These are phyloP conservation scores for Chrysogorgia sp. DNA, from an alignment of 92 coral and sea anemone species.

Conservation along the genomic window DNA sequence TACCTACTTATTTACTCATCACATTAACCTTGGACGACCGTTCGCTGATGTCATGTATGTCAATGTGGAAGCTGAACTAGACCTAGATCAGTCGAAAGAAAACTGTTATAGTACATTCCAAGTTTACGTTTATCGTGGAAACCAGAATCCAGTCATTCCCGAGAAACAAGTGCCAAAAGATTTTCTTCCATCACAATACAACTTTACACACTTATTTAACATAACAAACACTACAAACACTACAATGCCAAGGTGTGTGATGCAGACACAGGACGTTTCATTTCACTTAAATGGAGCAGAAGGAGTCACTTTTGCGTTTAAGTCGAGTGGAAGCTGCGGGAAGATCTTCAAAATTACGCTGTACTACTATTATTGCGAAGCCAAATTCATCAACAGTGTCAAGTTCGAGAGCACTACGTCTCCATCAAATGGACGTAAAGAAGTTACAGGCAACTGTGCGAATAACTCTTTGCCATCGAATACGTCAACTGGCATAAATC, in stretches of 20 bases:
- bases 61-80: constrained; percentile 1
- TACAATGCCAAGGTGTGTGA: not conserved
- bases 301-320: not conserved
- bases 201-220: constrained; percentile 4
- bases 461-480: constrained; percentile 27
- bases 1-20: not conserved
- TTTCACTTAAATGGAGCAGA: constrained; percentile 10
- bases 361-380: constrained; percentile 67
- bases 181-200: not conserved
- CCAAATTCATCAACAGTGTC: constrained; percentile 50
- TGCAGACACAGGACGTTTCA: no score
- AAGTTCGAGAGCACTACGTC: constrained; percentile 69
- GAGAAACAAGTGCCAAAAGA: not conserved
- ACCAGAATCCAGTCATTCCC: not conserved
- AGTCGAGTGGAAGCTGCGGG: constrained; percentile 62
- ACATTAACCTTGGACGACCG: not conserved
- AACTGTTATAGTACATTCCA: not conserved
- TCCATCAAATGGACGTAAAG: constrained; percentile 42
- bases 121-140: constrained; percentile 22
- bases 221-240: constrained; percentile 5
- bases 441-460: constrained; percentile 68
- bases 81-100: not conserved
- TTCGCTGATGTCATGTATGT: constrained; percentile 18
- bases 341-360: constrained; percentile 46
- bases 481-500: constrained; percentile 24